A percentile compares a stretch with the other conserved stretches of the same genome.
Evolutionary conservation across 1,140 invertebrate genomes (phyloP).

Genomic region (Spodoptera litura): DNA sequence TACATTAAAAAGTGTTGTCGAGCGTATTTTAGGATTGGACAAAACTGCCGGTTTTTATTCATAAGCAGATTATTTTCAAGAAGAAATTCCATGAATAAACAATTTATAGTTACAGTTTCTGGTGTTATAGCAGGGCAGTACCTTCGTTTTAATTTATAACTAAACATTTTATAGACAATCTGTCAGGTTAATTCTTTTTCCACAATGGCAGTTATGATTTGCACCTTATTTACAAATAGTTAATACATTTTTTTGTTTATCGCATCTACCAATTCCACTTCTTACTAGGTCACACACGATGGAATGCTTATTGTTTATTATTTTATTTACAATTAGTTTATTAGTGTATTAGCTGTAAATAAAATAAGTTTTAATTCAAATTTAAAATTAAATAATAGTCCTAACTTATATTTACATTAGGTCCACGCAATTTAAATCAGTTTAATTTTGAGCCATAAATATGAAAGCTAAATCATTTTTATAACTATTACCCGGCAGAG

Average conservation of each 20-base stretch:
- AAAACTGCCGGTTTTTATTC: neutral
- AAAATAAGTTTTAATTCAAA: constrained; percentile 47
- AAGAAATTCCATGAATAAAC: constrained; percentile 31
- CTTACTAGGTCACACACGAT: constrained; percentile 66
- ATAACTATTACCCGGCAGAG: constrained; percentile 27
- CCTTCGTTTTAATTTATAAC: constrained; percentile 60
- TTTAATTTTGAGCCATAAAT: constrained; percentile 51
- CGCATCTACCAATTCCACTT: constrained; percentile 67
- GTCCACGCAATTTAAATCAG: constrained; percentile 52
- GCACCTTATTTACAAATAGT: constrained; percentile 69
- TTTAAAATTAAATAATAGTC: constrained; percentile 30
- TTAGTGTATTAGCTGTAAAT: constrained; percentile 54
- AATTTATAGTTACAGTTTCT: constrained; percentile 56
- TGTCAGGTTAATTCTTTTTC: constrained; percentile 52
- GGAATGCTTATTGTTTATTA: constrained; percentile 74
- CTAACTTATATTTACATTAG: constrained; percentile 58
- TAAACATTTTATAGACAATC: constrained; percentile 55
- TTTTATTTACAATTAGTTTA: constrained; percentile 58
- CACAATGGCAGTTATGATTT: constrained; percentile 74
- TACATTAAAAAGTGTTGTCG: neutral
- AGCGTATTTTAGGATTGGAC: neutral
- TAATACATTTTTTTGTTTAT: constrained; percentile 57
- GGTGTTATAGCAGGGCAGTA: constrained; percentile 75
- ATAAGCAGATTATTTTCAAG: constrained; percentile 21
- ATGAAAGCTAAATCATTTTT: constrained; percentile 29